A percentile compares a stretch with the other conserved stretches of the same genome.
These are phyloP conservation scores for Danaus chrysippus DNA, from an alignment of 2,888 invertebrate genomes.

Conservation along the genomic window DNA sequence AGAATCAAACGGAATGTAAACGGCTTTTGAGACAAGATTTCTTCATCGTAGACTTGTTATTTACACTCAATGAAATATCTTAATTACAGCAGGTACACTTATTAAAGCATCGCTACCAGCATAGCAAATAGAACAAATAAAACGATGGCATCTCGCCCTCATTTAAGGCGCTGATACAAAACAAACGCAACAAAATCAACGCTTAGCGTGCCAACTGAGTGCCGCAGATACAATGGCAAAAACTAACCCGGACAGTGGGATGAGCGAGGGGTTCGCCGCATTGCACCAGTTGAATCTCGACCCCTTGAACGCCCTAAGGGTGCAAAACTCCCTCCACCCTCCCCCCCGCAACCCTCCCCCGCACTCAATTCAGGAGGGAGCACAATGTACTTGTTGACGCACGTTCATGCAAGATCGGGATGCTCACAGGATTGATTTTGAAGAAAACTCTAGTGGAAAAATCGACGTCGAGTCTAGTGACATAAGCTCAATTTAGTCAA, in stretches of 20 bases:
- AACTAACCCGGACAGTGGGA: constrained; percentile 55
- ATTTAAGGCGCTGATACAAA: constrained; percentile 48
- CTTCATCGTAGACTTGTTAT: neutral
- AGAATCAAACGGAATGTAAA: too few relatives aligned
- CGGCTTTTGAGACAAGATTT: neutral
- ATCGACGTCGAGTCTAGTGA: constrained; percentile 3
- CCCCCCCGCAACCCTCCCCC: constrained; percentile 29
- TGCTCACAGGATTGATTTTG: constrained; percentile 37
- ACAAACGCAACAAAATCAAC: constrained; percentile 55
- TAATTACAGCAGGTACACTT: constrained; percentile 19
- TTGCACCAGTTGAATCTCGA: constrained; percentile 78
- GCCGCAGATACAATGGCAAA: constrained; percentile 53
- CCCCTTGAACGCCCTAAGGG: constrained; percentile 42
- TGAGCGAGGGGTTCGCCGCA: constrained; percentile 66
- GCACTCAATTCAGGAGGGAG: constrained; percentile 31
- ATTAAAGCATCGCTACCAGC: constrained; percentile 35
- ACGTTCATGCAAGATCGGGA: constrained; percentile 43
- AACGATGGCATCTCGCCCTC: constrained; percentile 42
- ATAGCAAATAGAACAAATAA: constrained; percentile 37
- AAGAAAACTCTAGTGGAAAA: constrained; percentile 23
- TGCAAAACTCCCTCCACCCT: constrained; percentile 34
- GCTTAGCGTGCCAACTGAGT: constrained; percentile 50
- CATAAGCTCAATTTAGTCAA: constrained; percentile 3
- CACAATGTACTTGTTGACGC: constrained; percentile 66
- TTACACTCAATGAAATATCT: constrained; percentile 1